Conservation (phyloP, 30 jellyfish, hydroid and myxozoan species). For the Aurelia sp. region DNA sequence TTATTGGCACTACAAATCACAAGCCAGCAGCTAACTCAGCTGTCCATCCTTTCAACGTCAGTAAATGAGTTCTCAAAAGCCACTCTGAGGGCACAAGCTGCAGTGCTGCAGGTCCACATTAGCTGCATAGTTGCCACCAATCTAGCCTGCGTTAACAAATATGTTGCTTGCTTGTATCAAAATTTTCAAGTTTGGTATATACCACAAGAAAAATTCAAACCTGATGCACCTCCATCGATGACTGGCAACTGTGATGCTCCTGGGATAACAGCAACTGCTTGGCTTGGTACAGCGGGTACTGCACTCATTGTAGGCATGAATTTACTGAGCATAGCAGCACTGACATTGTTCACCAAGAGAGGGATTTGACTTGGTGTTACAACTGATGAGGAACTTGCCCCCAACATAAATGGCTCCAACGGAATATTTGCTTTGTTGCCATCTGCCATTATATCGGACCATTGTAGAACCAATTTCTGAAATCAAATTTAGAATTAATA, state of each 20-base stretch:
- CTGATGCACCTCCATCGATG: slow-evolving; percentile 23
- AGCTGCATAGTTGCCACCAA: no score
- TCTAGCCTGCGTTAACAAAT: no score
- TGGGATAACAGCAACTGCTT: slow-evolving; percentile 76
- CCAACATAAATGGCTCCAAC: slow-evolving; percentile 32
- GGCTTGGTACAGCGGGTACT: slow-evolving; percentile 45
- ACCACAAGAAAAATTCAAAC: no score
- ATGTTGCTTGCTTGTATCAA: no score
- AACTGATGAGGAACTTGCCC: slow-evolving; percentile 26
- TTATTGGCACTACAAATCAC: no score
- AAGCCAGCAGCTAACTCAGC: no score
- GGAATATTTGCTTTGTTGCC: slow-evolving; percentile 40
- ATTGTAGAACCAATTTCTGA: neutral
- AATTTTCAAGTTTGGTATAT: no score
- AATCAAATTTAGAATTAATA: no score
- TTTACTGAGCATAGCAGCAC: slow-evolving; percentile 69
- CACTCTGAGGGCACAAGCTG: no score
- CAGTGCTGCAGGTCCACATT: no score
- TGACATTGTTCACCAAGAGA: slow-evolving; percentile 56
- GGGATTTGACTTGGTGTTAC: slow-evolving; percentile 70
- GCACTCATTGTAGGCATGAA: slow-evolving; percentile 59
- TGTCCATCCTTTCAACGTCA: no score
- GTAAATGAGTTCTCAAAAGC: no score
- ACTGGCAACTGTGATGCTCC: slow-evolving; percentile 58
- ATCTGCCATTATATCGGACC: slow-evolving; percentile 49